Evolutionary conservation across 1,140 invertebrate genomes (phyloP), one percentile per base, ranked within the genome.

Genomic region (Drosophila littoralis): DNA sequence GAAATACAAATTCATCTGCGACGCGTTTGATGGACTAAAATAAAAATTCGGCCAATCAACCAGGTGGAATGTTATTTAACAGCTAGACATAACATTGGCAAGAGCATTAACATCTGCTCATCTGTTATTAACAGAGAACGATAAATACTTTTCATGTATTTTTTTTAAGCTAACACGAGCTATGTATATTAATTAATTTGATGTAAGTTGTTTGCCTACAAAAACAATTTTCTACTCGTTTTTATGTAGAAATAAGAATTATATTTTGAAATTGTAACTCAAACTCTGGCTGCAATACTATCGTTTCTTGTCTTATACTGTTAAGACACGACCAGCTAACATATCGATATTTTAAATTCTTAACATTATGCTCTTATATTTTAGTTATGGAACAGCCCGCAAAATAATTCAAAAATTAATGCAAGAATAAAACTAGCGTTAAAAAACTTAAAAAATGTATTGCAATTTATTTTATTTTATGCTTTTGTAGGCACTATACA

Each of bases 31-130:
- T 64, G 51, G 42, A 65, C 68, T 71, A 71, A 35, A 64, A 66
- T 42, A 42, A 61, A 54, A 71, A 50, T 60, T 71, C 68, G 68
- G 68, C 60, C 68, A 71, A 71, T 63, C 63, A 64, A 64, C 60
- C 60, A 71, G 68, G 68, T 64, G 68, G 60, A 70, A 70, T 70
- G 68, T 64, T 70, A 70, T 15, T 69, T 70, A 64, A 64, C 68
- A 66, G 52, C 17, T n/a, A 22, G 43, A 7, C 7, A 22, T 57
- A 46, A 46, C 42, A 70, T 28, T 28, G 22, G 22, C 3, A 28
- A 28, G 43, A 6, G 10, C 22, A 33, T 10, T 46, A 36, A 28
- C 58, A 45, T 54, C 5, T 32, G 36, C 40, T 54, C 28, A 12
- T 15, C 58, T 52, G 46, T 43, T 51, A 13, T 8, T 61, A 52